Conservation (phyloP, 1,140 invertebrate genomes). For the Oppia nitens region DNA sequence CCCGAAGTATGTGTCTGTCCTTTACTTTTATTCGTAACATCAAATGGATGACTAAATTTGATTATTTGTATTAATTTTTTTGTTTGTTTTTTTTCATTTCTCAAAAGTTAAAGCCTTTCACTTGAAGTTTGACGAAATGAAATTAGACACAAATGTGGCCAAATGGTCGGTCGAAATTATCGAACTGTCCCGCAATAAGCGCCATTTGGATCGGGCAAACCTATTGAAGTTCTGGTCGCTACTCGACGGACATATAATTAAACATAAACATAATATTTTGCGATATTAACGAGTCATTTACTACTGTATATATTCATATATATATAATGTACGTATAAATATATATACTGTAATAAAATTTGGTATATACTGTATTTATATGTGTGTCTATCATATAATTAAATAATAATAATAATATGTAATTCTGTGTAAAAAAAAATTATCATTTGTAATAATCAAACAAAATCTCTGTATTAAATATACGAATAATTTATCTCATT, state of each 20-base stretch:
- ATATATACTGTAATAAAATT: no score
- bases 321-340: no score
- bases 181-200: conserved; percentile 71
- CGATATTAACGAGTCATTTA: background rate
- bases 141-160: conserved; percentile 76
- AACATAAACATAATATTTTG: conserved; percentile 14
- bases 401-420: no score
- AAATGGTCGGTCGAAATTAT: conserved; percentile 91
- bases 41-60: background rate
- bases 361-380: no score
- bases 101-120: conserved; percentile 84
- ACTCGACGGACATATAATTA: conserved; percentile 61
- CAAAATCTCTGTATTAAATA: no score
- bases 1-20: conserved; percentile 56
- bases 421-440: no score
- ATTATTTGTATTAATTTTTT: conserved; percentile 23
- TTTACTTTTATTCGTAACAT: no score
- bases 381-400: no score
- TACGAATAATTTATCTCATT: no score
- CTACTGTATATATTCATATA: no score
- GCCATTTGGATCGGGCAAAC: conserved; percentile 88
- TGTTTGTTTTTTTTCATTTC: conserved; percentile 21
- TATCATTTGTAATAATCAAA: no score
- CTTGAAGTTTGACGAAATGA: conserved; percentile 89
- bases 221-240: conserved; percentile 94